Conservation (phyloP, 2,797 vertebrate genomes). For the Pipistrellus pygmaeus region DNA sequence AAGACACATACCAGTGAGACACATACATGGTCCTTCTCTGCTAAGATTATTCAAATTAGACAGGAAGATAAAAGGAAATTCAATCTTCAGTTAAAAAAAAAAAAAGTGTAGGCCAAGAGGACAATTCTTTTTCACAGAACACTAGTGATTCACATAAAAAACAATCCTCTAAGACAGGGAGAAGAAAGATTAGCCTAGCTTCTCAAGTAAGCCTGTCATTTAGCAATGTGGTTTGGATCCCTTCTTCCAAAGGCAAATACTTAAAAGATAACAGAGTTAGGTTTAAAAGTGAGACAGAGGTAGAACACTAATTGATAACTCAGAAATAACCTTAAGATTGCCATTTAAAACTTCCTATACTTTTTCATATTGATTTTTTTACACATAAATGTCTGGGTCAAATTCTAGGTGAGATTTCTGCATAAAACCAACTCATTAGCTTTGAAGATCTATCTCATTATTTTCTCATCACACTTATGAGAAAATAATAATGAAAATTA, state of each 20-base stretch:
- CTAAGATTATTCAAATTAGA: constrained; percentile 46
- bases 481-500: constrained; percentile 54
- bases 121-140: constrained; percentile 66
- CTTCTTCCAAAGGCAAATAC: neutral
- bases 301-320: constrained; percentile 8
- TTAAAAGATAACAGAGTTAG: constrained; percentile 9
- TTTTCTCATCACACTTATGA: constrained; percentile 22
- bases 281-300: constrained; percentile 48
- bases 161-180: neutral
- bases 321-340: constrained; percentile 63
- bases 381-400: constrained; percentile 18
- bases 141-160: constrained; percentile 58
- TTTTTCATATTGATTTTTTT: constrained; percentile 27
- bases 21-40: constrained; percentile 22
- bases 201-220: constrained; percentile 31
- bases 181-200: neutral
- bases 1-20: constrained; percentile 33
- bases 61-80: constrained; percentile 54
- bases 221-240: neutral
- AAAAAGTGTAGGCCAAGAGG: constrained; percentile 48
- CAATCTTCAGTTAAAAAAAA: constrained; percentile 49
- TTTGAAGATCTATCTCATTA: constrained; percentile 52
- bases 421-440: constrained; percentile 30
- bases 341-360: constrained; percentile 33
- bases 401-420: constrained; percentile 34